These are phyloP conservation scores for Zhuqinia jingwanae DNA, from an alignment of 2,888 invertebrate species.

Conservation along the genomic window DNA sequence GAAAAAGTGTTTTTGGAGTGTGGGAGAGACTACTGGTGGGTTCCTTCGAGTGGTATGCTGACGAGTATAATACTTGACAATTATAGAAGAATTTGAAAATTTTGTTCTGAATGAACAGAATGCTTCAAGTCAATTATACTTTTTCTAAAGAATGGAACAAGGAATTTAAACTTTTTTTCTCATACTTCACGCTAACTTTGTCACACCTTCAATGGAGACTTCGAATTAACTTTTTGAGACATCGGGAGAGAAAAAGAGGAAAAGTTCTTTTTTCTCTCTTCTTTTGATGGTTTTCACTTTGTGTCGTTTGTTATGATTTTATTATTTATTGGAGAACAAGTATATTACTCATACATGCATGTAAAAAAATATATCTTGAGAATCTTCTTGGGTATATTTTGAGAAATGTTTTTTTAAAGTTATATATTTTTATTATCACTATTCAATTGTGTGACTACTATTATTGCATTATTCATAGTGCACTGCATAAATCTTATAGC, in stretches of 20 bases:
- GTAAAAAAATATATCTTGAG: constrained; percentile 39
- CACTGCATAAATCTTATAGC: constrained; percentile 19
- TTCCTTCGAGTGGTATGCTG: background rate
- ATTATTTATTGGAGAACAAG: constrained; percentile 28
- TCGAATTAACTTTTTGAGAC: constrained; percentile 23
- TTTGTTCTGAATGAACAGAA: constrained; percentile 55
- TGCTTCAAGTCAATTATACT: constrained; percentile 63
- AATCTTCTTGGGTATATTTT: too few species aligned
- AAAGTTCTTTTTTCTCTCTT: too few species aligned
- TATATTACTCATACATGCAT: background rate
- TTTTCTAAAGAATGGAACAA: constrained; percentile 50
- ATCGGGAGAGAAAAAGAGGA: background rate
- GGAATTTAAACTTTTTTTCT: constrained; percentile 60
- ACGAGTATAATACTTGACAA: constrained; percentile 45
- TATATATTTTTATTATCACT: constrained; percentile 33
- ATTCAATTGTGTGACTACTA: background rate
- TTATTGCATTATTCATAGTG: background rate
- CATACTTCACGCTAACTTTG: constrained; percentile 72
- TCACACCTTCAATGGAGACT: constrained; percentile 63
- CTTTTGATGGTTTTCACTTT: background rate
- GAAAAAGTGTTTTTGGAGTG: too few species aligned
- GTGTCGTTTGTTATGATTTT: constrained; percentile 42
- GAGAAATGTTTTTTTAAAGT: too few species aligned
- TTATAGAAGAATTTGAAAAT: constrained; percentile 63
- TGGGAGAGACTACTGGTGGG: too few species aligned